These are phyloP conservation scores for Paramisgurnus dabryanus DNA, from an alignment of 2,113 vertebrate genomes.

Conservation along the genomic window DNA sequence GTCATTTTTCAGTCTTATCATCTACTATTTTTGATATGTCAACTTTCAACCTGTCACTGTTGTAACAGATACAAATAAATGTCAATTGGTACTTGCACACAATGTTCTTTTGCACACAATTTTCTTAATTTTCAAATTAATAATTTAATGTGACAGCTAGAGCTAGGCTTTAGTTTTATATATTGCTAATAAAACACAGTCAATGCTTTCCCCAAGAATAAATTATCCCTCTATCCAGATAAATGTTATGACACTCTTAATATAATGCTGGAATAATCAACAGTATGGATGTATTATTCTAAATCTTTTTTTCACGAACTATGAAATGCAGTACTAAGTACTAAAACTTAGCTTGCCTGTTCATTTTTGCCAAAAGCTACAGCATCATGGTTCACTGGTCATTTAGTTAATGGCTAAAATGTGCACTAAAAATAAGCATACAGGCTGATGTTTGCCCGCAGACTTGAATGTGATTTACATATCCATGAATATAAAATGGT, in stretches of 20 bases:
- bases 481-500: not conserved
- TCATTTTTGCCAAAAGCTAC: not conserved
- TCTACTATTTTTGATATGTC: conserved; percentile 16
- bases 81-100: not conserved
- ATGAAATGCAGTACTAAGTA: too few species aligned
- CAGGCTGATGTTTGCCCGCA: too few species aligned
- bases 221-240: not conserved
- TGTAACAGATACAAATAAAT: not conserved
- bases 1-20: conserved; percentile 38
- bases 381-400: not conserved
- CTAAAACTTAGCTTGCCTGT: not conserved
- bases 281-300: too few species aligned
- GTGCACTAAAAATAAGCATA: not conserved
- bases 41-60: not conserved
- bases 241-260: not conserved
- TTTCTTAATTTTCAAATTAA: not conserved
- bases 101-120: not conserved
- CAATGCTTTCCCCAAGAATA: too few species aligned
- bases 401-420: not conserved
- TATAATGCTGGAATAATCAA: not conserved
- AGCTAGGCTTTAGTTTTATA: not conserved
- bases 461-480: not conserved
- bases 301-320: too few species aligned
- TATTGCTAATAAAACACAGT: not conserved
- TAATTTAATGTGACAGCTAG: not conserved